A percentile compares a stretch with the other conserved stretches of the same genome.
These are phyloP conservation scores for Tinea trinotella DNA, from an alignment of 2,888 invertebrate species.

Conservation along the genomic window DNA sequence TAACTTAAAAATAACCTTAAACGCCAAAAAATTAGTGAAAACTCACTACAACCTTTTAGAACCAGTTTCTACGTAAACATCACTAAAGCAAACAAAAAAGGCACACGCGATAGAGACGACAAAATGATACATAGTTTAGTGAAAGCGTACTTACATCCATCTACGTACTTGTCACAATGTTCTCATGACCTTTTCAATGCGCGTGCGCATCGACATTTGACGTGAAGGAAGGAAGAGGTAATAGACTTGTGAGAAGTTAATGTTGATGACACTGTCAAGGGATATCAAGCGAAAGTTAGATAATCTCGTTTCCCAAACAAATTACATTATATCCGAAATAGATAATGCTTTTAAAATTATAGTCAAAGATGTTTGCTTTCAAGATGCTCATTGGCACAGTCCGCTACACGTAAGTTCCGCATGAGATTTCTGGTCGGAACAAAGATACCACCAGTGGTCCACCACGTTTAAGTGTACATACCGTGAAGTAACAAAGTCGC, in stretches of 20 bases:
- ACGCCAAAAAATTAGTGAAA: neutral
- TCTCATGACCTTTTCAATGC: conserved; percentile 15
- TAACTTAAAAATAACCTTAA: too few species aligned
- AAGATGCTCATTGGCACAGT: too few species aligned
- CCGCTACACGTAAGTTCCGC: too few species aligned
- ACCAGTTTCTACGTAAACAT: neutral
- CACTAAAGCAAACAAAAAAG: neutral
- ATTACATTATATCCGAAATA: too few species aligned
- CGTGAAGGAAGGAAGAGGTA: conserved; percentile 12
- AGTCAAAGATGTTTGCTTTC: too few species aligned
- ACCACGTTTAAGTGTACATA: too few species aligned
- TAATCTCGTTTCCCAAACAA: too few species aligned
- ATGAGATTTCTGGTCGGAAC: too few species aligned
- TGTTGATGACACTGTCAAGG: neutral
- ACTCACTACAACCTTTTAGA: too few species aligned
- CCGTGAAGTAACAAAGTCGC: too few species aligned
- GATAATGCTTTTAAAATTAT: too few species aligned
- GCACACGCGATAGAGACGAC: neutral
- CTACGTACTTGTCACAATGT: conserved; percentile 12
- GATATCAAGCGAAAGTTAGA: neutral
- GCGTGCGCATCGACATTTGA: conserved; percentile 2
- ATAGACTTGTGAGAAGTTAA: conserved; percentile 5
- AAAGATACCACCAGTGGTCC: too few species aligned
- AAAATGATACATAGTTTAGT: conserved; percentile 1
- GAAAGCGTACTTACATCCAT: conserved; percentile 1